Percentiles rank a stretch among this genome's conserved stretches.
Evolutionary conservation across 2,797 vertebrate species (phyloP).

Genomic region (Sebastes minor): DNA sequence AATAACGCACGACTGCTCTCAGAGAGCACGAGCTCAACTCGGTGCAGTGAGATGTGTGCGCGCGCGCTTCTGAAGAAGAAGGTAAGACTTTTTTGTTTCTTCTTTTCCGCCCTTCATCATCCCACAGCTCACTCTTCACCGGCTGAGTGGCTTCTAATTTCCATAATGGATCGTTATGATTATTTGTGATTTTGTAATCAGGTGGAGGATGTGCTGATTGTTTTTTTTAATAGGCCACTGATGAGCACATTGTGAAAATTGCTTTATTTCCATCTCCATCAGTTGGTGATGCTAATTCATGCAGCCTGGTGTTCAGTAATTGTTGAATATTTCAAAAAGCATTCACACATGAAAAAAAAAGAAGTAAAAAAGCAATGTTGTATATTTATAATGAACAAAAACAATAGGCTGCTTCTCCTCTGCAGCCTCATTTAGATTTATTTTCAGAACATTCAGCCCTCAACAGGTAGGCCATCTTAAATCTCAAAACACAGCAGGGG

Average conservation of each 20-base stretch:
- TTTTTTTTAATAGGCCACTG: not conserved
- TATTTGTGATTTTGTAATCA: slow-evolving; percentile 29
- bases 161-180: not conserved
- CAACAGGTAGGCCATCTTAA: slow-evolving; percentile 37
- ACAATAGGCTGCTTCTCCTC: not conserved
- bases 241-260: slow-evolving; percentile 17
- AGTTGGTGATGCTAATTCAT: not conserved
- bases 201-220: not conserved
- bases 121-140: not conserved
- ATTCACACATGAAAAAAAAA: not conserved
- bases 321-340: not conserved
- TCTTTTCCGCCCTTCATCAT: not conserved
- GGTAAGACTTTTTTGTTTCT: slow-evolving; percentile 53
- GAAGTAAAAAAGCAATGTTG: not conserved
- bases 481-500: not conserved
- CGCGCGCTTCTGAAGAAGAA: not conserved
- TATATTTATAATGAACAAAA: not conserved
- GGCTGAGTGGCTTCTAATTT: slow-evolving; percentile 22
- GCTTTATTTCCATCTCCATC: not conserved
- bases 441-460: not conserved
- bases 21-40: slow-evolving; percentile 15
- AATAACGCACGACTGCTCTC: slow-evolving; percentile 1
- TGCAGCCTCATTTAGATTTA: not conserved
- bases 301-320: not conserved
- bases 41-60: not conserved